Evolutionary conservation across 1,140 invertebrate genomes (phyloP).

Genomic region (Drosophila trapezifrons): DNA sequence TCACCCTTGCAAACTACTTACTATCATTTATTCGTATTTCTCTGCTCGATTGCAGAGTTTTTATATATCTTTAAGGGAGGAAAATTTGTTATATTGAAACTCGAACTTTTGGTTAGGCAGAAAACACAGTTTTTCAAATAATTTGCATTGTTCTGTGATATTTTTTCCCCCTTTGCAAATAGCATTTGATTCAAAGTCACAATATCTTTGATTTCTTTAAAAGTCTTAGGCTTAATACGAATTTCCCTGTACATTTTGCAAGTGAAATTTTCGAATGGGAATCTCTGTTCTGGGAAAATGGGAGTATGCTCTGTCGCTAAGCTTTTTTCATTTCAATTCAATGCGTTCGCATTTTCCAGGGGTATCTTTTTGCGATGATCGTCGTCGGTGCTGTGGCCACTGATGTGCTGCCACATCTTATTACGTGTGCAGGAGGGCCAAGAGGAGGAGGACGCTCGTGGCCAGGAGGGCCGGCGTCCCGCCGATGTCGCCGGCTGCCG

Average conservation of each 20-base stretch:
- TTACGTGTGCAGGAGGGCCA: conserved; percentile 41
- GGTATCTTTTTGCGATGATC: not conserved
- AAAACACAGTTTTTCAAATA: no score
- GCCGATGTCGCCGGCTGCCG: conserved; percentile 44
- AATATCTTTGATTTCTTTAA: not conserved
- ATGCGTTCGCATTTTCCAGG: conserved; percentile 12
- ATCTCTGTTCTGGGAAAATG: not conserved
- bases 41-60: no score
- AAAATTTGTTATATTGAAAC: no score
- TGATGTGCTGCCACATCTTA: conserved; percentile 17
- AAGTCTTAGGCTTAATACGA: no score
- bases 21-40: no score
- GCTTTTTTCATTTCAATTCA: conserved; percentile 1
- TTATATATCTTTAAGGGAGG: no score
- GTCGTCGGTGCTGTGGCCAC: not conserved
- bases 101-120: no score
- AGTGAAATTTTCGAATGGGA: conserved; percentile 3
- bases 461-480: conserved; percentile 14
- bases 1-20: no score
- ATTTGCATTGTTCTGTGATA: no score
- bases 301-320: not conserved
- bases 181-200: no score
- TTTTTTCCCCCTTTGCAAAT: not conserved
- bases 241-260: conserved; percentile 7
- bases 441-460: conserved; percentile 19